Percentiles rank a stretch among this genome's conserved stretches.
Evolutionary conservation across 2,797 vertebrate species (phyloP).

Genomic region (Gallinago solitaria): DNA sequence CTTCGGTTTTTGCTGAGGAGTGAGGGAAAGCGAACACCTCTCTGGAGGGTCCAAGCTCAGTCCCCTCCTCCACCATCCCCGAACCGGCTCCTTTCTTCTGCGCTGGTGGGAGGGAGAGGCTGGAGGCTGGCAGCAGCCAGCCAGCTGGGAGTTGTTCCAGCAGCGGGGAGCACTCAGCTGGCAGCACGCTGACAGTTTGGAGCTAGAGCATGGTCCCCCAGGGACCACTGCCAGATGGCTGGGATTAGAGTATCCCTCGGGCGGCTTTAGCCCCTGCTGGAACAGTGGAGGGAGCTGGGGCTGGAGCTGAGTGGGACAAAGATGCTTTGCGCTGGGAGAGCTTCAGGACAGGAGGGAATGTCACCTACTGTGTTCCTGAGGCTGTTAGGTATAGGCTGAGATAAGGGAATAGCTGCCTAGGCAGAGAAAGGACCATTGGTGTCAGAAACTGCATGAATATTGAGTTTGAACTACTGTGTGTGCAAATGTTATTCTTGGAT

Average conservation of each 20-base stretch:
- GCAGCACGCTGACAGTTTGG: not conserved
- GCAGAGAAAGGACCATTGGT: not conserved
- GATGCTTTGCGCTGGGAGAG: not conserved
- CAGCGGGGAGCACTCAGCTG: not conserved
- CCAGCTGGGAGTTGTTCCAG: not conserved
- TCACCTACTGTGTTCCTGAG: not conserved
- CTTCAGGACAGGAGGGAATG: not conserved
- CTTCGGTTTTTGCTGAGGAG: not conserved
- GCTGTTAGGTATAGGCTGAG: not conserved
- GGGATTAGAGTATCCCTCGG: not conserved
- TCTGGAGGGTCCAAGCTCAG: not conserved
- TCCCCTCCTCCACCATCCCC: not conserved
- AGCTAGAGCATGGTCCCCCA: not conserved
- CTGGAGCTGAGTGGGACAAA: not conserved
- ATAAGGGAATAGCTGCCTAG: not conserved
- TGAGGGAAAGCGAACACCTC: not conserved
- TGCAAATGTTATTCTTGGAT: not conserved
- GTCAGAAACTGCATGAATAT: not conserved
- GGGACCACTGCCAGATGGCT: conserved; percentile 18
- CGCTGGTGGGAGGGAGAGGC: not conserved
- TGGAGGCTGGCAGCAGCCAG: not conserved
- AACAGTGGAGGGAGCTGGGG: not conserved
- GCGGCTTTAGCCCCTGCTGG: not conserved
- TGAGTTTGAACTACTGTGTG: not conserved
- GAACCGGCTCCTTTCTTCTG: not conserved